phyloP scores from a whole-genome alignment of 2,797 vertebrate genomes.

The Lutjanus argentimaculatus region DNA sequence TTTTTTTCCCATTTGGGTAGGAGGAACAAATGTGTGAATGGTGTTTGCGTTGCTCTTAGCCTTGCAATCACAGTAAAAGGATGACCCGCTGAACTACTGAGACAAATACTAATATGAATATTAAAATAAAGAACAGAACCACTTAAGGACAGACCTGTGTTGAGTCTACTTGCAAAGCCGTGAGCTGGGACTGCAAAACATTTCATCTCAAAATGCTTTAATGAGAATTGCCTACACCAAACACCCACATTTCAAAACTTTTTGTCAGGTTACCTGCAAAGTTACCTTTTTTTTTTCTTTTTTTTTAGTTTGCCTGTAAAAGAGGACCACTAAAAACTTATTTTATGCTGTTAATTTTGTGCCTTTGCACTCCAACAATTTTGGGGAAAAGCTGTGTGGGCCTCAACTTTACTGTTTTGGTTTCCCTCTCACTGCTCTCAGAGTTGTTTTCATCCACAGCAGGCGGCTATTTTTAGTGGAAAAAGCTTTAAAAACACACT shows the following conservation, averaged over 20 bases:
- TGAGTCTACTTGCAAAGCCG: neutral
- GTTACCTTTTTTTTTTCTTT: too few species aligned
- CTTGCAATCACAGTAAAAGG: too few species aligned
- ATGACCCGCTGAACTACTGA: neutral
- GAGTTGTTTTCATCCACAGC: too few species aligned
- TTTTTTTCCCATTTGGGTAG: too few species aligned
- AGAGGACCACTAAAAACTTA: neutral
- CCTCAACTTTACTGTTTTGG: neutral
- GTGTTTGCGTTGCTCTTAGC: too few species aligned
- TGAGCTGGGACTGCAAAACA: neutral
- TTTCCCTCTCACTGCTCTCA: neutral
- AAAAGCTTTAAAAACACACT: too few species aligned
- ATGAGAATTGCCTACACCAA: neutral
- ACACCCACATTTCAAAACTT: neutral
- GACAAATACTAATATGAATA: neutral
- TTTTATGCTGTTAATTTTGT: neutral
- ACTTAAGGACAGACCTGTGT: neutral
- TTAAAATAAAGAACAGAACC: neutral
- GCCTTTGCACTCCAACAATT: too few species aligned
- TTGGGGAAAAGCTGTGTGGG: neutral
- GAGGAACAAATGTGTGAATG: too few species aligned
- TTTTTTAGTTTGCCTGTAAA: too few species aligned
- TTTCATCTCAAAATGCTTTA: neutral
- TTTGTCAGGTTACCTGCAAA: neutral
- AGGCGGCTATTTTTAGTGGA: too few species aligned